Conservation (phyloP, 1,140 invertebrate species). For the Drosophila tristis region DNA sequence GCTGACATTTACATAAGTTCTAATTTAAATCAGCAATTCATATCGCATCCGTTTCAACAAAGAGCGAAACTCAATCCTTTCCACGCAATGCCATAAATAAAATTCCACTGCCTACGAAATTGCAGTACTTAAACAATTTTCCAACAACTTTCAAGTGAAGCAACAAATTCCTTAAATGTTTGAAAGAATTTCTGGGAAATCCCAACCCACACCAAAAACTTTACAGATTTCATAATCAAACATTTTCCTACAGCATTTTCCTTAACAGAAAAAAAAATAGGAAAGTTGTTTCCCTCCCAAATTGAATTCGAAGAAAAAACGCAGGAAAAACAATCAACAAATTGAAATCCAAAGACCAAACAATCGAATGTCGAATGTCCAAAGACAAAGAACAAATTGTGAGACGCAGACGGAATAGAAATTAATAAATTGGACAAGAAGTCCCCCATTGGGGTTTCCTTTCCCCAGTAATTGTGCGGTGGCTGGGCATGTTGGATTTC, state of each 20-base stretch:
- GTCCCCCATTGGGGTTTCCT: neutral
- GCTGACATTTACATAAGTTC: too few relatives aligned
- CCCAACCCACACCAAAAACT: conserved; percentile 15
- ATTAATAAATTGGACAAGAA: conserved; percentile 70
- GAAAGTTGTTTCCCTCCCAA: neutral
- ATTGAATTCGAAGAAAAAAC: conserved; percentile 29
- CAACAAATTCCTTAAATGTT: conserved; percentile 22
- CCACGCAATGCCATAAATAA: too few relatives aligned
- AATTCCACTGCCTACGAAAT: too few relatives aligned
- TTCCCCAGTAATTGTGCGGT: neutral
- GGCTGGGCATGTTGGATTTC: neutral
- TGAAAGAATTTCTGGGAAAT: conserved; percentile 5
- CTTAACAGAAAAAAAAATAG: conserved; percentile 10
- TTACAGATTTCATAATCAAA: conserved; percentile 40
- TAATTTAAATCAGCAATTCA: too few relatives aligned
- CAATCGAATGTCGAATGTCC: conserved; percentile 61
- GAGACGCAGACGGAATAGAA: conserved; percentile 74
- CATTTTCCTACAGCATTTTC: conserved; percentile 28
- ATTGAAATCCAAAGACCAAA: conserved; percentile 73
- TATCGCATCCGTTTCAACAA: too few relatives aligned
- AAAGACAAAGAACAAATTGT: conserved; percentile 64
- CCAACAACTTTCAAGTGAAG: conserved; percentile 5
- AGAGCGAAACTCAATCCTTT: too few relatives aligned
- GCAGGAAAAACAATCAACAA: conserved; percentile 74
- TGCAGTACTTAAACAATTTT: neutral